Evolutionary conservation across 2,113 vertebrate species (phyloP).

Genomic region (Ptyas mucosa): DNA sequence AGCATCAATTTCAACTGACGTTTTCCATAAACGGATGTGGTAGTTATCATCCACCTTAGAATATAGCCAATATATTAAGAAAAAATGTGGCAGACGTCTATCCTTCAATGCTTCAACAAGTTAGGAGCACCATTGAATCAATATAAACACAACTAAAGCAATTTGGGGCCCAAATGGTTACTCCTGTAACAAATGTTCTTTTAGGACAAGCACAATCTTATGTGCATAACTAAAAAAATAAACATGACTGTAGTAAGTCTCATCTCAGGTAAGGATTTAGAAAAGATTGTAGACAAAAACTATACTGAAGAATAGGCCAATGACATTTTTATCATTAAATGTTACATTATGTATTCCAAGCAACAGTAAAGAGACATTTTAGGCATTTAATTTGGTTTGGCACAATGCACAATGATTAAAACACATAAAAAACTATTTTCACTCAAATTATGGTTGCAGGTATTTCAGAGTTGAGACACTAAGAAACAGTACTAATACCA

Average conservation of each 20-base stretch:
- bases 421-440: neutral
- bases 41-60: conserved; percentile 68
- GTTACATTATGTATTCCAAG: neutral
- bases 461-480: neutral
- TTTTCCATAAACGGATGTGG: conserved; percentile 72
- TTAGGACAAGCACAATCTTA: neutral
- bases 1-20: conserved; percentile 68
- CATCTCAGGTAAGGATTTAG: neutral
- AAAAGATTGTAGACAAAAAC: neutral
- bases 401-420: neutral
- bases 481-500: neutral
- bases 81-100: neutral
- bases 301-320: neutral
- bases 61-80: neutral
- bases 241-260: neutral
- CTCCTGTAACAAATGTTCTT: neutral
- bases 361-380: neutral
- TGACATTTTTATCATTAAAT: neutral
- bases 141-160: neutral
- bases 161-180: neutral
- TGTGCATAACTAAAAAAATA: neutral
- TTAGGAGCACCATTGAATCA: neutral
- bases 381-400: neutral
- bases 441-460: neutral
- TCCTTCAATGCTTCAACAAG: neutral